These are phyloP conservation scores for Bombyx mori DNA, from an alignment of 1,140 invertebrate species.

Conservation along the genomic window ASM3026992v2 NC_085111.1:10520501-10521000, in stretches of 20 bases:
- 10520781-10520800: slow-evolving; percentile 19
- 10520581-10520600: too few species aligned
- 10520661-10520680: too few species aligned
- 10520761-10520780: slow-evolving; percentile 22
- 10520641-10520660: too few species aligned
- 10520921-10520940: slow-evolving; percentile 64
- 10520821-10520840: slow-evolving; percentile 22
- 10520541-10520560: too few species aligned
- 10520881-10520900: slow-evolving; percentile 52
- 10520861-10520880: slow-evolving; percentile 52
- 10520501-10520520: too few species aligned
- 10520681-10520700: too few species aligned
- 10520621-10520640: too few species aligned
- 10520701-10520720: too few species aligned
- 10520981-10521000: slow-evolving; percentile 53
- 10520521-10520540: too few species aligned
- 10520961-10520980: slow-evolving; percentile 50
- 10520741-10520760: slow-evolving; percentile 13
- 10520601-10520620: too few species aligned
- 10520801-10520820: slow-evolving; percentile 40
- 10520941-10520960: slow-evolving; percentile 61
- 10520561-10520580: too few species aligned
- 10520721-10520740: background rate
- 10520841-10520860: slow-evolving; percentile 40
- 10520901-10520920: slow-evolving; percentile 46